Base-by-base conservation (phyloP, 2,113 vertebrate genomes). In the Holacanthus passer region DNA sequence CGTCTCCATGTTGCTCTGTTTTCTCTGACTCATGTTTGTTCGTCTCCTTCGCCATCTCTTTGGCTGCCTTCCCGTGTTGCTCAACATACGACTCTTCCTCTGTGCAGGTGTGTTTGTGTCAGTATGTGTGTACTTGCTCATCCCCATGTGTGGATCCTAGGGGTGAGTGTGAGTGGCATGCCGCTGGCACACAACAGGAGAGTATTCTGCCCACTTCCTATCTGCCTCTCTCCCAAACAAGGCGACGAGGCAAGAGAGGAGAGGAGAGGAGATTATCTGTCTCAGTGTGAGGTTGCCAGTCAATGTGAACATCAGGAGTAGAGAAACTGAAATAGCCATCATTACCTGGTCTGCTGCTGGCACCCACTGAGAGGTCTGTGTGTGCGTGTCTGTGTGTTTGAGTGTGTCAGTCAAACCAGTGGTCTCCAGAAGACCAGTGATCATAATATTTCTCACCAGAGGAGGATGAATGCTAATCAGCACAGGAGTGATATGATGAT, bases 271-370 rank as follows among this genome's bases (percentile, higher is more conserved):
- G 86, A 92, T 93, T 91, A 92, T 93, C 89, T 83, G 80, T 77
- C 91, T 77, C 92, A 89, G 91, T 82, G 87, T 91, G 92, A 94
- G 39, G 56, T 64, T 90, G 89, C 77, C 89, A 86, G 81, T 91
- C 91, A 89, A 82, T 73, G 79, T 87, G 87, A 82, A 72, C 65
- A 83, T 79, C 81, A 65, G 77, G 58, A 79, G 64, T 27, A 70
- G 70, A 80, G 76, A 73, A 83, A 71, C 77, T 66, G 66, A 93
- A 92, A 93, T 89, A 92, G 84, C 87, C 87, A 80, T 92, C 87
- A 94, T 94, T 93, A 94, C 87, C 91, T 90, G 88, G 58, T 72
- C 78, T 73, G 66, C 79, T 81, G 75, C 82, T 88, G 81, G 77
- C 71, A 47, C 87, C 81, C 67, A 55, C 81, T 55, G 80, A 69